Base-by-base conservation (phyloP, 2,113 vertebrate species). In the Ptyas mucosa region DNA sequence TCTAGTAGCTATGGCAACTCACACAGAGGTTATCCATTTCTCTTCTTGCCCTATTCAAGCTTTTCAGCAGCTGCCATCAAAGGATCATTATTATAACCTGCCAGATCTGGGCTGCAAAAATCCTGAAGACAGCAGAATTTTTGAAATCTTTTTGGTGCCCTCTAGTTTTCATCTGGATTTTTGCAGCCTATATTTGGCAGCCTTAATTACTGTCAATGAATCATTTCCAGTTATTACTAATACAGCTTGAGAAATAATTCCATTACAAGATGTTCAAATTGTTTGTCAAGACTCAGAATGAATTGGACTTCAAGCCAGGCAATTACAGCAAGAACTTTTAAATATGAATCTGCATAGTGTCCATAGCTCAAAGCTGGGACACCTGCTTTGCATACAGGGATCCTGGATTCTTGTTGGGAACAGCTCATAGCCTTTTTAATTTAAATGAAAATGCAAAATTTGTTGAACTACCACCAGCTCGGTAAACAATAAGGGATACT, bases 1-100 rank as follows among this genome's bases (percentile, higher is more conserved):
- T 43, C 1, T 0, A 61, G 96, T 92, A 95, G 90, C 94, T 94
- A 95, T 92, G 81, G 96, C 92, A 97, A 96, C 95, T 90, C 87
- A 0, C 1, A 1, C 14, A 5, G 54, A 1, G 52, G 85, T 86
- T 85, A 87, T 85, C 94, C 86, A 8, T 61, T 53, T 93, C 14
- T 94, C 91, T 93, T 9, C 95, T 29, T 34, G 5, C 10, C 61
- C 29, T 26, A 64, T 88, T 49, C 18, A 11, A 0, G 90, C 43
- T 91, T 85, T 29, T 61, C 91, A 88, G 88, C 15, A 43, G 9
- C 58, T 69, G 46, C 11, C 55, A 90, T 86, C 2, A 2, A 54
- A 39, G 57, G 18, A 57, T 1, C 9, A 75, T 43, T 87, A 18
- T 1, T 64, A 43, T 93, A 49, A 49, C 90, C 87, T 89, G 75